Conservation (phyloP, 2,113 vertebrate genomes). For the Prolemur simus region DNA sequence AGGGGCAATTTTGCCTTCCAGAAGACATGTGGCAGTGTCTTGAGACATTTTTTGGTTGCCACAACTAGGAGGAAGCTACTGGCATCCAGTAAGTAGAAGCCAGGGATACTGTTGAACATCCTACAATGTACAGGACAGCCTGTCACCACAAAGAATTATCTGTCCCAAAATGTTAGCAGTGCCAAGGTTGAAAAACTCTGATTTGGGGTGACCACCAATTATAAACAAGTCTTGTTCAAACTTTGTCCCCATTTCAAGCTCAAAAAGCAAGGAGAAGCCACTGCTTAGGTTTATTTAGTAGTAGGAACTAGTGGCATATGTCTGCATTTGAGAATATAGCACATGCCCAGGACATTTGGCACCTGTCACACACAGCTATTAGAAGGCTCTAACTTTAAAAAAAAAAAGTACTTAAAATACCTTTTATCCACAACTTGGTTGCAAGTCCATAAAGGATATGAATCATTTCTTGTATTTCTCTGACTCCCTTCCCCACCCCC, state of each 20-base stretch:
- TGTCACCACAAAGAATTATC: not conserved
- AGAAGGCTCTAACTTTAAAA: not conserved
- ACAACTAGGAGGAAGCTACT: not conserved
- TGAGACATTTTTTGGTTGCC: not conserved
- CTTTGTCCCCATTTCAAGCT: not conserved
- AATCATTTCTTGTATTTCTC: not conserved
- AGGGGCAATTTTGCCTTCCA: not conserved
- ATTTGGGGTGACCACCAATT: not conserved
- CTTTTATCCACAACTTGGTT: not conserved
- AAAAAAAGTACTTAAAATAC: not conserved
- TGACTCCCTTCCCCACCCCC: not conserved
- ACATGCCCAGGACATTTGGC: not conserved
- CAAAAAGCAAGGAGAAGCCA: not conserved
- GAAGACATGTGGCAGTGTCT: not conserved
- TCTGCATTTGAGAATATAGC: slow-evolving; percentile 12
- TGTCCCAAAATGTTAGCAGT: not conserved
- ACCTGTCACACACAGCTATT: not conserved
- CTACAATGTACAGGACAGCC: not conserved
- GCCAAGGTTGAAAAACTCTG: not conserved
- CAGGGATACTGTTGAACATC: not conserved
- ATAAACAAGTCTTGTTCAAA: not conserved
- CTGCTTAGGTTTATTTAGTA: not conserved
- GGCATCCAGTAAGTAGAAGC: not conserved
- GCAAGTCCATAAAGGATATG: not conserved
- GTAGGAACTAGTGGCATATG: not conserved